Evolutionary conservation across 2,797 vertebrate genomes (phyloP), one percentile per base, ranked within the genome.

Genomic region (Sebastes oblongus): DNA sequence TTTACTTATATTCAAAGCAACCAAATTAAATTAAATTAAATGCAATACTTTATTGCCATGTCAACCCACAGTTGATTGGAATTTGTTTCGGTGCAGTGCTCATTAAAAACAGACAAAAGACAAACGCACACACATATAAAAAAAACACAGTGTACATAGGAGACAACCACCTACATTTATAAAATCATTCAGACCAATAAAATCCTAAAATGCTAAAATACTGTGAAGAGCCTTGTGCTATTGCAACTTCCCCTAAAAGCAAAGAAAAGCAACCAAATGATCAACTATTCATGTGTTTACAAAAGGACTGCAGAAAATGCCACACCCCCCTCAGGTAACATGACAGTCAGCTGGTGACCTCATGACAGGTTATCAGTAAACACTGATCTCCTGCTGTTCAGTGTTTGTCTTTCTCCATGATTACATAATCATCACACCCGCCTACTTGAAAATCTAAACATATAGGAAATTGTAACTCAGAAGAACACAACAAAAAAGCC

Each of bases 261-360:
- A 42, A 42, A 14, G 22, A 4, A 59, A 27, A 14, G 22, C 8
- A 59, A 27, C 54, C n/a, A 42, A 39, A 65, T 22, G 16, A 60
- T 66, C 36, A 59, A 34, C n/a, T 18, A 9, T 39, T 46, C 34
- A 61, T 25, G 10, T 74, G 70, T 75, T 50, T 66, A 67, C 73
- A 78, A 54, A 2, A 42, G 9, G 30, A 46, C 60, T 65, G 62
- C 55, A 71, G 52, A 58, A 25, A 56, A 71, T 14, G 82, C 73
- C 82, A 87, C 89, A 83, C 88, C 86, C 67, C 70, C 84, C 79
- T 67, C 87, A 92, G 87, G 91, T 94, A 89, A 70, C 84, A 84
- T 82, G 85, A 92, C 88, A 91, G 86, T 89, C 92, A 92, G 91
- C 87, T 93, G 92, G 66, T 89, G 77, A 88, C 90, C 88, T 90